These are phyloP conservation scores for Cataglyphis cursor DNA, from an alignment of 2,888 invertebrate species.

Conservation along the genomic window DNA sequence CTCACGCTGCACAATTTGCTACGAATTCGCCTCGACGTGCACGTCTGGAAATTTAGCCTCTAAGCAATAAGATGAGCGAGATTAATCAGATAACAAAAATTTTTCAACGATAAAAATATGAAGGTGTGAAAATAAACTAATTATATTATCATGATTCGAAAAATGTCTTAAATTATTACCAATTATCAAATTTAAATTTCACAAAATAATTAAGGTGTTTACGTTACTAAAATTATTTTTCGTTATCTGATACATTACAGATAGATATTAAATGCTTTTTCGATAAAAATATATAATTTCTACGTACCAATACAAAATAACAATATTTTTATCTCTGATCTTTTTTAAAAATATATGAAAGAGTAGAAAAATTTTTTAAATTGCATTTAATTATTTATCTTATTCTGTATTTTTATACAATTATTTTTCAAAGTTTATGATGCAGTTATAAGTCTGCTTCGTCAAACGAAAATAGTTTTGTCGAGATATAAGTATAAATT, in stretches of 20 bases:
- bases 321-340: not conserved
- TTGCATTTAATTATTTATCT: not conserved
- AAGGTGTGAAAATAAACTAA: not conserved
- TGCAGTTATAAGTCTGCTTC: not conserved
- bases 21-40: constrained; percentile 38
- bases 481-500: not conserved
- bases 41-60: constrained; percentile 31
- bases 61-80: constrained; percentile 27
- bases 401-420: not conserved
- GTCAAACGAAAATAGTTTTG: not conserved
- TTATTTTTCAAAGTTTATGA: not conserved
- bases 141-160: not conserved
- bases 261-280: not conserved
- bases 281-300: not conserved
- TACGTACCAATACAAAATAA: not conserved
- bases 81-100: constrained; percentile 10
- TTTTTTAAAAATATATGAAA: not conserved
- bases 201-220: not conserved
- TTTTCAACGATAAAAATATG: not conserved
- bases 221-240: not conserved
- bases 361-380: not conserved
- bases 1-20: constrained; percentile 56
- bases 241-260: not conserved
- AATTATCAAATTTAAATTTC: not conserved
- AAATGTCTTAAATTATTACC: constrained; percentile 3